Conservation (phyloP, 2,113 vertebrate species). For the Ranitomeya imitator region DNA sequence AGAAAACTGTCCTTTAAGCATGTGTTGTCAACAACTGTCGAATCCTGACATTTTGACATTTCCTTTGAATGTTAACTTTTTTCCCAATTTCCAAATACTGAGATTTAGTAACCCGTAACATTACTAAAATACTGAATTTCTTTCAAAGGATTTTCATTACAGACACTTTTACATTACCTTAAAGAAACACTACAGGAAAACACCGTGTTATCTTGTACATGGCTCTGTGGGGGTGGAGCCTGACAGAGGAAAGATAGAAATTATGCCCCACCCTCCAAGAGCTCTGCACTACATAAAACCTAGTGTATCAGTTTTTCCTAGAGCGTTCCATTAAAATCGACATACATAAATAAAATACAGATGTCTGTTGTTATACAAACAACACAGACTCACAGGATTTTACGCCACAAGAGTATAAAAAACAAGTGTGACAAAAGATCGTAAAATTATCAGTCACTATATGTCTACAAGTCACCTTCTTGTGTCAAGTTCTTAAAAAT, state of each 20-base stretch:
- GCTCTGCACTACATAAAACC: too few species aligned
- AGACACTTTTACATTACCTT: background rate
- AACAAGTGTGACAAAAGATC: background rate
- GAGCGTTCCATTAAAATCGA: background rate
- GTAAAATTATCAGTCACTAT: background rate
- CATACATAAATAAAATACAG: too few species aligned
- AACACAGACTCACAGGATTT: background rate
- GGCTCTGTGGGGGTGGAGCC: background rate
- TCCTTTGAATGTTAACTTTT: background rate
- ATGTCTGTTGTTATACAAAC: background rate
- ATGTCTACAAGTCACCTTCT: background rate
- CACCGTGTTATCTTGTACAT: background rate
- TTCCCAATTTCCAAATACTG: background rate
- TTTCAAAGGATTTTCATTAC: background rate
- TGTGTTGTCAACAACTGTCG: background rate
- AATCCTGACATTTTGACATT: background rate
- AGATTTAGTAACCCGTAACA: background rate
- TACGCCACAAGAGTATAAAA: background rate
- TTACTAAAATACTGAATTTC: background rate
- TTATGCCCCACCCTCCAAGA: too few species aligned
- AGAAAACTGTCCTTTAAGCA: background rate
- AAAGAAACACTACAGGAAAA: background rate
- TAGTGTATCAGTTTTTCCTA: background rate
- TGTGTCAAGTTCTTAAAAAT: background rate
- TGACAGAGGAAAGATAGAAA: background rate